Evolutionary conservation across 2,888 invertebrate species (phyloP).

Genomic region (Eristalinus aeneus): DNA sequence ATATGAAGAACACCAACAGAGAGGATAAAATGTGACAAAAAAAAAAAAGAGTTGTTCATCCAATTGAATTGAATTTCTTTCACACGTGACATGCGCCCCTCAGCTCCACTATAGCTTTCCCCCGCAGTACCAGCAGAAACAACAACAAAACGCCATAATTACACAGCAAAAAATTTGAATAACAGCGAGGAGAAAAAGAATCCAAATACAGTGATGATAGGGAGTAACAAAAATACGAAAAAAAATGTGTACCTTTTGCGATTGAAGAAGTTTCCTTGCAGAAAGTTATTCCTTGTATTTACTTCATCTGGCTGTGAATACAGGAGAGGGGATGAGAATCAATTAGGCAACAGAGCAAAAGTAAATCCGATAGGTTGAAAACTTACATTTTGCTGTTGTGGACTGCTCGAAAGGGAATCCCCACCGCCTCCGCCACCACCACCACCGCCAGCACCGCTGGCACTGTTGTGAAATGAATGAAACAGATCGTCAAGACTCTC

Average conservation of each 20-base stretch:
- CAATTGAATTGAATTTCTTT: conserved; percentile 52
- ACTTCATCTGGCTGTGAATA: conserved; percentile 77
- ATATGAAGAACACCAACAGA: conserved; percentile 22
- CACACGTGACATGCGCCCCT: conserved; percentile 69
- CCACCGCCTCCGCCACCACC: conserved; percentile 71
- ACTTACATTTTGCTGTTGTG: conserved; percentile 75
- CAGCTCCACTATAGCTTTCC: conserved; percentile 34
- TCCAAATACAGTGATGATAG: conserved; percentile 29
- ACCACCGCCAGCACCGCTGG: conserved; percentile 68
- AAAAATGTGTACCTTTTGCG: conserved; percentile 77
- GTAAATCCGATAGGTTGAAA: neutral
- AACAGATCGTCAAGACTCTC: conserved; percentile 80
- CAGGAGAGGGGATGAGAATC: conserved; percentile 15
- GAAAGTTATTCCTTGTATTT: conserved; percentile 79
- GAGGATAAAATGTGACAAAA: neutral
- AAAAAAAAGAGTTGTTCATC: conserved; percentile 39
- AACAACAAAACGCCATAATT: conserved; percentile 34
- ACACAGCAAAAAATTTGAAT: conserved; percentile 18
- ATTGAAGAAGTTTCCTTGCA: conserved; percentile 79
- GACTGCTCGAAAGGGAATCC: conserved; percentile 79
- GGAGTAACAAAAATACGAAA: neutral
- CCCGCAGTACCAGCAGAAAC: conserved; percentile 53
- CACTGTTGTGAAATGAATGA: conserved; percentile 77
- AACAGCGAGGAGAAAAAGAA: conserved; percentile 6
- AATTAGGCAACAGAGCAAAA: conserved; percentile 46